Percentiles rank a stretch among this genome's conserved stretches.
Conservation (phyloP, 2,888 invertebrate species). For the Crocallis elinguaria region DNA sequence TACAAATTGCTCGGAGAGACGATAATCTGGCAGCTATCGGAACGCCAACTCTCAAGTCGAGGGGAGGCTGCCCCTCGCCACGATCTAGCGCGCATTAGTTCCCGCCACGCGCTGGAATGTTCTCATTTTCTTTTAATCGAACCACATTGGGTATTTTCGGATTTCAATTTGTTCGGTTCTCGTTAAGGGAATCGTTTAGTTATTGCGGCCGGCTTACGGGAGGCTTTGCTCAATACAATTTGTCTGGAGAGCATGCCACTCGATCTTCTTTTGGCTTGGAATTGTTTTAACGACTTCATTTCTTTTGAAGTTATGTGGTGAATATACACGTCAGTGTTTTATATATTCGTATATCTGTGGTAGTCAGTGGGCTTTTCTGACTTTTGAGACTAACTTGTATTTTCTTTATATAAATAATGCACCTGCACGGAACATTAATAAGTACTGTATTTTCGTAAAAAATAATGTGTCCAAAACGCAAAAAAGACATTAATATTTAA, state of each 20-base stretch:
- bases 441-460: too few relatives aligned
- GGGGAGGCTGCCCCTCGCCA: conserved; percentile 39
- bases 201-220: conserved; percentile 44
- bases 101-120: conserved; percentile 63
- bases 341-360: too few relatives aligned
- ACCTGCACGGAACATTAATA: too few relatives aligned
- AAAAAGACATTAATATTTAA: too few relatives aligned
- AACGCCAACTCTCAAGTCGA: conserved; percentile 46
- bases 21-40: conserved; percentile 72
- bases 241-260: conserved; percentile 38
- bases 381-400: too few relatives aligned
- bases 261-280: conserved; percentile 29
- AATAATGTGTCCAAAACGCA: too few relatives aligned
- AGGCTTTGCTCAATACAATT: conserved; percentile 40
- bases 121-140: conserved; percentile 69
- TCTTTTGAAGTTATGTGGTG: neutral
- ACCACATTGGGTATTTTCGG: conserved; percentile 57
- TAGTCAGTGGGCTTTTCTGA: too few relatives aligned
- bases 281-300: conserved; percentile 2
- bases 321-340: too few relatives aligned
- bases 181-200: conserved; percentile 50
- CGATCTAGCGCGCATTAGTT: conserved; percentile 60
- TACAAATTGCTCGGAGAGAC: conserved; percentile 73
- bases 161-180: conserved; percentile 61
- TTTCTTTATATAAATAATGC: too few relatives aligned